A percentile compares a stretch with the other conserved stretches of the same genome.
phyloP scores from a whole-genome alignment of 2,888 invertebrate genomes.

The Prosopocoilus inquinatus region DNA sequence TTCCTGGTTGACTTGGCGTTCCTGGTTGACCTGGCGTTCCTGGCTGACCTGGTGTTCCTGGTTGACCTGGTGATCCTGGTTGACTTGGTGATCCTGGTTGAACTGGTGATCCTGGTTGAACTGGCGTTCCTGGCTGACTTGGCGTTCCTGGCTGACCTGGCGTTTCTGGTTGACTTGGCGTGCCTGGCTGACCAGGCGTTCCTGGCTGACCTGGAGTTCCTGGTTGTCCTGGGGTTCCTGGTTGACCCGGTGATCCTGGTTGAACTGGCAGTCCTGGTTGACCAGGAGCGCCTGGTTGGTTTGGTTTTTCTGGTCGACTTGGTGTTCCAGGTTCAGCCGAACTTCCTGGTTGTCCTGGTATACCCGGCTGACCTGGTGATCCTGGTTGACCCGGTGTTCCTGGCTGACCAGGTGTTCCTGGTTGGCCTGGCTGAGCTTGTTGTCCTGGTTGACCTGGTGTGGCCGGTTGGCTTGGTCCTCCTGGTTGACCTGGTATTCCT shows the following conservation, averaged over 20 bases:
- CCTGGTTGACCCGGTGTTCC: conserved; percentile 68
- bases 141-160: too few relatives aligned
- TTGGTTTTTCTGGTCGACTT: conserved; percentile 66
- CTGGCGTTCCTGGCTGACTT: too few relatives aligned
- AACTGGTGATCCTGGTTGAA: conserved; percentile 2
- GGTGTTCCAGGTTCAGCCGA: conserved; percentile 40
- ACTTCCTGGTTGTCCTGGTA: conserved; percentile 32
- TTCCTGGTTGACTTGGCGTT: conserved; percentile 56
- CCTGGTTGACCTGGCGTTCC: conserved; percentile 49
- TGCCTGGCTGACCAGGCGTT: too few relatives aligned
- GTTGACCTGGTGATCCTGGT: conserved; percentile 5
- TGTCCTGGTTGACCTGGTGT: conserved; percentile 69
- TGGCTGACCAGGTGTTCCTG: conserved; percentile 67
- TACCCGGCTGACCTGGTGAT: conserved; percentile 55
- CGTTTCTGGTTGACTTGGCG: too few relatives aligned
- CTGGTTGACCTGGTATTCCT: conserved; percentile 23
- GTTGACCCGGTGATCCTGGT: conserved; percentile 42
- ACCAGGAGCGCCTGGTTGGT: conserved; percentile 43
- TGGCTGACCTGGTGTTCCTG: conserved; percentile 36
- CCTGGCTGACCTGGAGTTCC: conserved; percentile 6
- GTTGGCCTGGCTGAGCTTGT: conserved; percentile 65
- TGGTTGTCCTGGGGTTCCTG: conserved; percentile 23
- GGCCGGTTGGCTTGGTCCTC: conserved; percentile 73
- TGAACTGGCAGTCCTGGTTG: conserved; percentile 41
- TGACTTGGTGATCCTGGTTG: conserved; percentile 15